A percentile compares a stretch with the other conserved stretches of the same genome.
Evolutionary conservation across 2,888 invertebrate species (phyloP).

Genomic region (Drosophila mulleri): DNA sequence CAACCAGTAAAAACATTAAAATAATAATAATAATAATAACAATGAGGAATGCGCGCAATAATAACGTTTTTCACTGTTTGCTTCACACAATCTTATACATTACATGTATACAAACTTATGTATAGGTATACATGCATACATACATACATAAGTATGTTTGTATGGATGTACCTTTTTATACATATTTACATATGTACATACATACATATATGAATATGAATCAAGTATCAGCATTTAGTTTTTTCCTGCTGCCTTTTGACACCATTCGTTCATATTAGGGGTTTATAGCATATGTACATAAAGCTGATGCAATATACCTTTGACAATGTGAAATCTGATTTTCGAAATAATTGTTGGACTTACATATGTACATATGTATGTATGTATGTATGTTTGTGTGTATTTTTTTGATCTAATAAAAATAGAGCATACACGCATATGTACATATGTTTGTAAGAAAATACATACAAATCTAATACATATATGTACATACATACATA

Average conservation of each 20-base stretch:
- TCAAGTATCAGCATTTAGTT: slow-evolving; percentile 24
- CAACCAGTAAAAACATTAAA: slow-evolving; percentile 21
- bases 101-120: not conserved
- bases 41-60: slow-evolving; percentile 29
- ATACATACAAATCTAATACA: too few species aligned
- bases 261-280: not conserved
- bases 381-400: too few species aligned
- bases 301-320: slow-evolving; percentile 64
- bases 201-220: slow-evolving; percentile 1
- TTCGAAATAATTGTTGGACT: not conserved
- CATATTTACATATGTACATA: not conserved
- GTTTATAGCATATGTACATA: slow-evolving; percentile 12
- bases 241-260: slow-evolving; percentile 15
- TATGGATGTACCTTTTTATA: not conserved
- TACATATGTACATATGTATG: too few species aligned
- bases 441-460: too few species aligned
- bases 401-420: not conserved
- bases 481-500: too few species aligned
- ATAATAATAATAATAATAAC: slow-evolving; percentile 11
- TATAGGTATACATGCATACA: not conserved
- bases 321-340: slow-evolving; percentile 27
- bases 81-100: not conserved
- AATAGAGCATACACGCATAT: not conserved
- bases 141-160: not conserved
- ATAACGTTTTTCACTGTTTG: slow-evolving; percentile 11